Evolutionary conservation across 1,140 invertebrate species (phyloP), one percentile per base, ranked within the genome.

Genomic region (Monochamus saltuarius): DNA sequence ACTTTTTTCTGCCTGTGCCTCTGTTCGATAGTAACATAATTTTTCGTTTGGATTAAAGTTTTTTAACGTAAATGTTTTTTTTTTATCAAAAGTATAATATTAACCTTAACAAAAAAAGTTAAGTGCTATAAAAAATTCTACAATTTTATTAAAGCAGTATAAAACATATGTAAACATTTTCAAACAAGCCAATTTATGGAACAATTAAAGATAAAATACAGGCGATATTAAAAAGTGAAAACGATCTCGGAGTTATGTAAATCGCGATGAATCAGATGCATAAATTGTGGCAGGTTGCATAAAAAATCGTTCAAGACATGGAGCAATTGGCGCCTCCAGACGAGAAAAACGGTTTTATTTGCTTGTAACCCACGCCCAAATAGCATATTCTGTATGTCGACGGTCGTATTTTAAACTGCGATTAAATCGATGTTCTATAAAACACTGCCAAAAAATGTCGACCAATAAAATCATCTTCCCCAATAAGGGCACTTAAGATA

Each of bases 211-310:
- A 43, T 43, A 43, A 43, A 43, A 43, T 16, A 43, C 42, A 17
- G 14, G 13, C 13, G 42, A 10, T 43, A 43, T 9, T 43, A 43
- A 43, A 43, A 43, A 43, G 42, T 43, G 42, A 43, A 13, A 43
- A 43, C 42, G 42, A 13, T 43, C 13, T 43, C 13, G 42, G 42
- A 43, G 14, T 43, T 43, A 43, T 43, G 42, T 43, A 43, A 43
- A 43, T 43, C 10, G 10, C 14, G 42, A 43, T 43, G 42, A 43
- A 43, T 43, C 42, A 43, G 42, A 17, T 43, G 42, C 10, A 43
- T 29, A 29, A 29, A 29, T 29, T 29, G 22, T 29, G 22, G 22
- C 22, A 4, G 9, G 40, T 16, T 43, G 40, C 40, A 43, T 16
- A 43, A 43, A 43, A 43, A 16, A 29, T 29, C 22, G 17, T n/a